A percentile compares a stretch with the other conserved stretches of the same genome.
Conservation (phyloP, 2,797 vertebrate genomes). For the Lutjanus campechanus region DNA sequence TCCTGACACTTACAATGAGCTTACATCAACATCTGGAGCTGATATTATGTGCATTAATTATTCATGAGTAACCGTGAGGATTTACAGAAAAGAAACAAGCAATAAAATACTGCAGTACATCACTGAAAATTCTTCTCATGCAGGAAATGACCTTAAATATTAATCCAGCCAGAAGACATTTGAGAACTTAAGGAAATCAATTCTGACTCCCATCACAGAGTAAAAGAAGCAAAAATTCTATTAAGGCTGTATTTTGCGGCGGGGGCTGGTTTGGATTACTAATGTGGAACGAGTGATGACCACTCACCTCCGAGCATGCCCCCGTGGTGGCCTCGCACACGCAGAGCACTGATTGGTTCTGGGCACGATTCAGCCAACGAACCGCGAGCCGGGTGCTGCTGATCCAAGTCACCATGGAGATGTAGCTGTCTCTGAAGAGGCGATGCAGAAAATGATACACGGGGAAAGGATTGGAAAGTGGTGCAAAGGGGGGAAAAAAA, state of each 20-base stretch:
- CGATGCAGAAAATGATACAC: conserved; percentile 48
- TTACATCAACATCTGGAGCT: conserved; percentile 3
- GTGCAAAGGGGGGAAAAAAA: conserved; percentile 2
- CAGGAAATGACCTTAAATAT: conserved; percentile 72
- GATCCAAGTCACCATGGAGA: conserved; percentile 90
- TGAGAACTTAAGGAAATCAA: conserved; percentile 66
- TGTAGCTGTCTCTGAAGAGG: conserved; percentile 86
- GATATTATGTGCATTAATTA: conserved; percentile 27
- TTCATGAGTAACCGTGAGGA: conserved; percentile 30
- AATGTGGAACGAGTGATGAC: conserved; percentile 57
- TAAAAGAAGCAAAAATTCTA: conserved; percentile 59
- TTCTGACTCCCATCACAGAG: conserved; percentile 48
- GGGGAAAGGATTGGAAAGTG: conserved; percentile 24
- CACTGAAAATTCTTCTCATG: conserved; percentile 60
- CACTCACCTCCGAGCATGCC: conserved; percentile 88
- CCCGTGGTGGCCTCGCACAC: conserved; percentile 90
- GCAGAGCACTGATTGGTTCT: conserved; percentile 88
- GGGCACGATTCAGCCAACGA: conserved; percentile 88
- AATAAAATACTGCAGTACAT: conserved; percentile 43
- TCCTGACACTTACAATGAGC: not conserved
- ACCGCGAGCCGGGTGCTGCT: conserved; percentile 87
- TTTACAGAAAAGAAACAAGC: conserved; percentile 28
- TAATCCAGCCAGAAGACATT: conserved; percentile 67
- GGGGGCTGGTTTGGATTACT: conserved; percentile 55
- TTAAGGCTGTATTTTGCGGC: conserved; percentile 49